Evolutionary conservation across 2,888 invertebrate genomes (phyloP).

Genomic region (Gryllus longicercus): DNA sequence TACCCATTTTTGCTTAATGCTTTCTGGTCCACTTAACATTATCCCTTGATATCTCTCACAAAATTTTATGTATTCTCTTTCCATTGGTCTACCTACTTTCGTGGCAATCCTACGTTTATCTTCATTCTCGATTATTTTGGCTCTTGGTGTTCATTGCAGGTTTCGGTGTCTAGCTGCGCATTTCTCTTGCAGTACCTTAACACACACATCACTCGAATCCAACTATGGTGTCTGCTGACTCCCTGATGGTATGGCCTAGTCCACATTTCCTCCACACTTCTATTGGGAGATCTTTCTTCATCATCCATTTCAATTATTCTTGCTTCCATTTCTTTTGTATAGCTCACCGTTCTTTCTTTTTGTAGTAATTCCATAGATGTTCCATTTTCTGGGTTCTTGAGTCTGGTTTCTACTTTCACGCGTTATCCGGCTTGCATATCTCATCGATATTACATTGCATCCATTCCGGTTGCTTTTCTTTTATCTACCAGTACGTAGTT

Average conservation of each 20-base stretch:
- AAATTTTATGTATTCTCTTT: background rate
- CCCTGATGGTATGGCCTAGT: too few species aligned
- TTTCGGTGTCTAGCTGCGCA: background rate
- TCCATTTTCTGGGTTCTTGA: background rate
- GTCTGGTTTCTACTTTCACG: background rate
- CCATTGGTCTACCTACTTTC: background rate
- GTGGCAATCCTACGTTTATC: background rate
- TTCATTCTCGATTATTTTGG: background rate
- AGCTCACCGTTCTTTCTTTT: background rate
- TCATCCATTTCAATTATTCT: background rate
- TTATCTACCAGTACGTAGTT: constrained; percentile 29
- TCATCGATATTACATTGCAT: background rate
- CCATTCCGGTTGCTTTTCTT: background rate
- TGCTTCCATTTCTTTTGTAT: background rate
- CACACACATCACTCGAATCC: background rate
- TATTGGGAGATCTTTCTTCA: background rate
- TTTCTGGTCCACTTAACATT: background rate
- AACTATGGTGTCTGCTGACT: too few species aligned
- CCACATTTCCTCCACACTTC: background rate
- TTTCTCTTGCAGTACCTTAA: background rate
- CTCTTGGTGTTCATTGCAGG: background rate
- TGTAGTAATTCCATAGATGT: background rate
- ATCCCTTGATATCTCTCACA: background rate
- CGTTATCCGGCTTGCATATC: background rate
- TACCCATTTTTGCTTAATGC: background rate